These are phyloP conservation scores for Pyralis farinalis DNA, from an alignment of 2,888 invertebrate species.

Conservation along the genomic window DNA sequence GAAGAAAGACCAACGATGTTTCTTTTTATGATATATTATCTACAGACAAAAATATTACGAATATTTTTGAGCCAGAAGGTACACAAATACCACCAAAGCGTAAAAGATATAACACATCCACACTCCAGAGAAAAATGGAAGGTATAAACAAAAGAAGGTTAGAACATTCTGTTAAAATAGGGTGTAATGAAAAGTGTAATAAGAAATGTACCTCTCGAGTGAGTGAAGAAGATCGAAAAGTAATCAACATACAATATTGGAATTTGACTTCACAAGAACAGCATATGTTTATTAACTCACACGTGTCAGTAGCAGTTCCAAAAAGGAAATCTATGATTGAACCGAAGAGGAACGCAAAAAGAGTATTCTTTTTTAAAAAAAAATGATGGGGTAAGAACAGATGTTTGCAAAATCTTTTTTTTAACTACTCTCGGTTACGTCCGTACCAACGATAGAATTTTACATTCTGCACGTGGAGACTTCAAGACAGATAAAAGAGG, in stretches of 20 bases:
- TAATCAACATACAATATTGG: slow-evolving; percentile 12
- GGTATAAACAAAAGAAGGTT: slow-evolving; percentile 7
- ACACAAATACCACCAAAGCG: slow-evolving; percentile 5
- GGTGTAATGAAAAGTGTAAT: slow-evolving; percentile 10
- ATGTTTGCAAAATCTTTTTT: slow-evolving; percentile 18
- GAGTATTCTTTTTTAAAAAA: slow-evolving; percentile 16
- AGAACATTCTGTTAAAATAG: slow-evolving; percentile 5
- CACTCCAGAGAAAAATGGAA: slow-evolving; percentile 10
- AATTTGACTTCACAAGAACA: slow-evolving; percentile 15
- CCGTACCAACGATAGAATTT: slow-evolving; percentile 17
- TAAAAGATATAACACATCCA: slow-evolving; percentile 9
- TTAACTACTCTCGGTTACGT: slow-evolving; percentile 17
- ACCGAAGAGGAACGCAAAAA: slow-evolving; percentile 19
- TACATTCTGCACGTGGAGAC: slow-evolving; percentile 9
- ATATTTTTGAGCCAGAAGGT: neutral
- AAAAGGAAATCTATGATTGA: slow-evolving; percentile 16
- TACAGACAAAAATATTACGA: neutral
- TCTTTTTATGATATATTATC: neutral
- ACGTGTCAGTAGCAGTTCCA: slow-evolving; percentile 16
- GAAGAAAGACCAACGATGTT: slow-evolving; percentile 1
- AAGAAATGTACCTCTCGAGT: slow-evolving; percentile 9
- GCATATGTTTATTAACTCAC: slow-evolving; percentile 12
- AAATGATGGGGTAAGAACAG: slow-evolving; percentile 8
- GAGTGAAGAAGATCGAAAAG: slow-evolving; percentile 7
- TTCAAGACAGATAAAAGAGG: slow-evolving; percentile 15